phyloP scores from a whole-genome alignment of 2,113 vertebrate genomes.

The Acrocephalus arundinaceus region DNA sequence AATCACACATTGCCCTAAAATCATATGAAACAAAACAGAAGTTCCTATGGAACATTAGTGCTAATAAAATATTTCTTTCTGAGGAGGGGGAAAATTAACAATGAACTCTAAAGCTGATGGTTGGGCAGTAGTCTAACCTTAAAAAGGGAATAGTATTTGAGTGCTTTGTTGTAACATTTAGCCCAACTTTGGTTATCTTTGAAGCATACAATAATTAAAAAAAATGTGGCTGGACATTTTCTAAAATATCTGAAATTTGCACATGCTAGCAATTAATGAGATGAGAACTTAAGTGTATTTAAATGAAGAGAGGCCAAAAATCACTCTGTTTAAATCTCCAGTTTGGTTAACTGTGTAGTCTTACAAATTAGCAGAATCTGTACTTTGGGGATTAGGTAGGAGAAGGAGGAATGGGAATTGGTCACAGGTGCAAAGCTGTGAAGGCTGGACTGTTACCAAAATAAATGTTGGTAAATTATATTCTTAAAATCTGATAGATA shows the following conservation, averaged over 20 bases:
- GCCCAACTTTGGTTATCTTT: rapidly evolving
- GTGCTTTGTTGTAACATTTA: not conserved
- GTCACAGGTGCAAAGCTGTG: not conserved
- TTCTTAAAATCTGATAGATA: not conserved
- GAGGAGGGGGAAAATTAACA: not conserved
- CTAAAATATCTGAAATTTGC: not conserved
- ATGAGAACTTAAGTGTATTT: not conserved
- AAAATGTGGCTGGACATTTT: not conserved
- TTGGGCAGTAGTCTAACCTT: not conserved
- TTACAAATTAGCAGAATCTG: not conserved
- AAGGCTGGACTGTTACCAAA: not conserved
- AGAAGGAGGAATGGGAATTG: not conserved
- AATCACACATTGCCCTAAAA: not conserved
- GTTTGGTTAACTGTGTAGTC: not conserved
- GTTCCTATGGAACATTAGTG: not conserved
- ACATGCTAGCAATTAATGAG: not conserved
- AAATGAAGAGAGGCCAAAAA: not conserved
- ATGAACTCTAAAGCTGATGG: not conserved
- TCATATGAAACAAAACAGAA: not conserved
- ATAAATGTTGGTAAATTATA: not conserved
- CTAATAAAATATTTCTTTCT: not conserved
- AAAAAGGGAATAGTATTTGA: not conserved
- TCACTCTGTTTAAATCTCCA: not conserved
- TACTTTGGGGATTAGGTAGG: not conserved
- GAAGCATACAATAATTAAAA: not conserved